Evolutionary conservation across 2,888 invertebrate genomes (phyloP).

Genomic region (Cephonodes hylas): DNA sequence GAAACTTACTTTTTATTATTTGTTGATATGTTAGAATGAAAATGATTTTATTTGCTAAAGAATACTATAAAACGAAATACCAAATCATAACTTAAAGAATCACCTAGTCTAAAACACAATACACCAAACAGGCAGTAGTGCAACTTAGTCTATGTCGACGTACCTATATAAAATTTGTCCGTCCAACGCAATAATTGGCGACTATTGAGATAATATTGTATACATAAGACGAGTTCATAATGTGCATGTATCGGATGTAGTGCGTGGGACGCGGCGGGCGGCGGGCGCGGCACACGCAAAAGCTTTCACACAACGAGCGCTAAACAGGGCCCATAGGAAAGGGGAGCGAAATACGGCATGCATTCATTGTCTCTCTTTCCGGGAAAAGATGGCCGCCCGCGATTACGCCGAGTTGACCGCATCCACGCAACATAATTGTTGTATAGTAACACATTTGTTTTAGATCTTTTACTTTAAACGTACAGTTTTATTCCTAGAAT

Average conservation of each 20-base stretch:
- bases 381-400: constrained; percentile 61
- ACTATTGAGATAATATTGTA: not conserved
- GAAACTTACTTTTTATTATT: too few relatives aligned
- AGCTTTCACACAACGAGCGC: constrained; percentile 33
- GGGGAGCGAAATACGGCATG: constrained; percentile 48
- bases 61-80: too few relatives aligned
- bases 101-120: not conserved
- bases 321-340: constrained; percentile 24
- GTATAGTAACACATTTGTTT: not conserved
- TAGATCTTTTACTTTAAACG: too few relatives aligned
- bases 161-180: not conserved
- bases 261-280: constrained; percentile 15
- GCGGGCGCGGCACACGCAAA: constrained; percentile 21
- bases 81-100: not conserved
- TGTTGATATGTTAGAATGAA: too few relatives aligned
- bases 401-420: constrained; percentile 40
- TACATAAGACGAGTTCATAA: not conserved
- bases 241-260: not conserved
- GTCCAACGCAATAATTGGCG: not conserved
- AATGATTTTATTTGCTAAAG: too few relatives aligned
- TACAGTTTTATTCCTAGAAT: too few relatives aligned
- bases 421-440: not conserved
- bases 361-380: constrained; percentile 68
- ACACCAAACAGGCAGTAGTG: not conserved
- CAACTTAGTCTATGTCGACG: not conserved